Evolutionary conservation across 2,113 vertebrate species (phyloP).

Genomic region (Psittacula cyanocephala): DNA sequence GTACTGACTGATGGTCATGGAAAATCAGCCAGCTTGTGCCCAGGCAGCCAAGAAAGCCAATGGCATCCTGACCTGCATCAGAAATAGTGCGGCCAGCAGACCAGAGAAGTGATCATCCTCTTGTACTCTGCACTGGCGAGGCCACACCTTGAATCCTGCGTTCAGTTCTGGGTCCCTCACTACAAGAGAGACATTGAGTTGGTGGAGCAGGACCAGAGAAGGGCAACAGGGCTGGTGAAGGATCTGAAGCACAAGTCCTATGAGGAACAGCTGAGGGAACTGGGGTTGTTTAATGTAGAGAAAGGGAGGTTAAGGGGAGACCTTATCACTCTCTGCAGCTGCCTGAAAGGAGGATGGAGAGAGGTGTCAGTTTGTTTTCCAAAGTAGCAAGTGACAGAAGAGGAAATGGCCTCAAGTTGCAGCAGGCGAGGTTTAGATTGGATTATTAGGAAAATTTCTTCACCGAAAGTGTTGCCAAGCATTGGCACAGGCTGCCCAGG

Average conservation of each 20-base stretch:
- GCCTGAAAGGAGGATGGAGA: background rate
- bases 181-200: background rate
- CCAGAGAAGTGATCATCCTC: background rate
- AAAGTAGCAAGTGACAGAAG: background rate
- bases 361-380: rapidly evolving
- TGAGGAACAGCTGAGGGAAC: background rate
- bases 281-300: background rate
- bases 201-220: background rate
- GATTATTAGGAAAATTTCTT: background rate
- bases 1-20: rapidly evolving
- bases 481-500: background rate
- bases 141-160: background rate
- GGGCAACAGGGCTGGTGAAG: background rate
- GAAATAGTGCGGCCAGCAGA: background rate
- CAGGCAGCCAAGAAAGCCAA: background rate
- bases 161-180: background rate
- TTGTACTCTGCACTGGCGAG: background rate
- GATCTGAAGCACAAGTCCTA: rapidly evolving
- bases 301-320: background rate
- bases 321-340: rapidly evolving
- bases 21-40: rapidly evolving
- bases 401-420: background rate
- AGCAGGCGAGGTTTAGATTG: background rate
- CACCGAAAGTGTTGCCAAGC: background rate
- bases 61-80: background rate